Percentiles rank a stretch among this genome's conserved stretches.
phyloP scores from a whole-genome alignment of 2,113 vertebrate species.

The Columba livia region DNA sequence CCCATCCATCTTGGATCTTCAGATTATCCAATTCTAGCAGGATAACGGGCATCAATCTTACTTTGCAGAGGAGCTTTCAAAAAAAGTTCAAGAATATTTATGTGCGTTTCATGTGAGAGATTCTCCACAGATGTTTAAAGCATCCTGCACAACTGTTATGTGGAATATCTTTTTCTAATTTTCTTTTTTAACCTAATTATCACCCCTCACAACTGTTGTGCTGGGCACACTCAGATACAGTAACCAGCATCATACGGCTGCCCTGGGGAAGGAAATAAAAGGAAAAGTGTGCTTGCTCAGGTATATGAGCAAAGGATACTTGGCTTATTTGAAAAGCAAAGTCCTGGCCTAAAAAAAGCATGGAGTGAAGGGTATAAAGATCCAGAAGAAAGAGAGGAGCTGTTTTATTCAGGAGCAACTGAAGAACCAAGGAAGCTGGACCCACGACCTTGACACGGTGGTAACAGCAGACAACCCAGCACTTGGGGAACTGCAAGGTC shows the following conservation, averaged over 20 bases:
- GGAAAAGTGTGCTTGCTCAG: neutral
- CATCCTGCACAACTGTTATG: neutral
- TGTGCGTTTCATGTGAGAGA: neutral
- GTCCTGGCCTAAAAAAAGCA: neutral
- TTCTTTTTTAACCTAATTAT: neutral
- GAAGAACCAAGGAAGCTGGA: neutral
- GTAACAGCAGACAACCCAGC: neutral
- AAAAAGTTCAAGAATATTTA: neutral
- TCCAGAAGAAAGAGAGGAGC: neutral
- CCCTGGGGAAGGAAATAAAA: neutral
- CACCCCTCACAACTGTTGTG: neutral
- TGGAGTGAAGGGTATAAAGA: neutral
- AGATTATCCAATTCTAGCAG: neutral
- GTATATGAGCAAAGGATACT: neutral
- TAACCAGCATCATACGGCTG: neutral
- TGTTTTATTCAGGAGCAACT: neutral
- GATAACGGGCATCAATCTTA: neutral
- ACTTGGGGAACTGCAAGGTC: neutral
- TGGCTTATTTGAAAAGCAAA: neutral
- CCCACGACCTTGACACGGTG: fast-evolving
- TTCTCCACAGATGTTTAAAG: neutral
- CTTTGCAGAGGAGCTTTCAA: neutral
- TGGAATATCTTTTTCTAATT: neutral
- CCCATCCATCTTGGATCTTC: neutral
- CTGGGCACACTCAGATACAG: neutral